phyloP scores from a whole-genome alignment of 2,113 vertebrate genomes.

The Rhinoderma darwinii region DNA sequence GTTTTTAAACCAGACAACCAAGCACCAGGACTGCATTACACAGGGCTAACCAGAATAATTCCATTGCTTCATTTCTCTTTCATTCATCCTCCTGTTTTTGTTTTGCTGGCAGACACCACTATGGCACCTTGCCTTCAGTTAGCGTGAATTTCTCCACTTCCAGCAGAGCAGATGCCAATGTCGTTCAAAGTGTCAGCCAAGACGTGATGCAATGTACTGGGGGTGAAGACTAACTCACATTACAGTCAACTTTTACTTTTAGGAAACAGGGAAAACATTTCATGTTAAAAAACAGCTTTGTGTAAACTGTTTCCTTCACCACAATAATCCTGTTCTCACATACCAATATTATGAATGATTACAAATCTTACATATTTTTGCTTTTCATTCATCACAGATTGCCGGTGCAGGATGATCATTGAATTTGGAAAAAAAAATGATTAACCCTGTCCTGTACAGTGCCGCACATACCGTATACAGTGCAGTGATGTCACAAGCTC shows the following conservation, averaged over 20 bases:
- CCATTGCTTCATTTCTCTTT: slow-evolving; percentile 16
- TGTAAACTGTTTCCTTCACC: slow-evolving; percentile 45
- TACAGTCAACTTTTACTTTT: slow-evolving; percentile 52
- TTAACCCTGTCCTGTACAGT: no score
- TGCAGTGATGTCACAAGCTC: no score
- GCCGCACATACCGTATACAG: no score
- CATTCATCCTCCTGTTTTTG: slow-evolving; percentile 48
- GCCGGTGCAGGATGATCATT: neutral
- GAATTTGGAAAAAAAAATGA: no score
- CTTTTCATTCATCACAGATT: neutral
- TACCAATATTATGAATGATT: neutral
- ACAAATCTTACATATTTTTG: neutral
- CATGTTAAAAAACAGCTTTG: slow-evolving; percentile 31
- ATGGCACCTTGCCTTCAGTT: slow-evolving; percentile 54
- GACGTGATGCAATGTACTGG: slow-evolving; percentile 43
- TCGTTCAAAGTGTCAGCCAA: slow-evolving; percentile 55
- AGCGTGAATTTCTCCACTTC: slow-evolving; percentile 54
- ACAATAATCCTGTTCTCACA: slow-evolving; percentile 34
- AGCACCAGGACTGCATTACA: neutral
- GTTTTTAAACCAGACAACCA: neutral
- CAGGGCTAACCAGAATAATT: slow-evolving; percentile 11
- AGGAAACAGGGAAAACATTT: slow-evolving; percentile 34
- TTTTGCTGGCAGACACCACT: slow-evolving; percentile 42
- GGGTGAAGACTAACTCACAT: slow-evolving; percentile 40
- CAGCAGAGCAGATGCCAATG: slow-evolving; percentile 55